These are phyloP conservation scores for Lottia gigantea DNA, from an alignment of 2,888 invertebrate species.

Conservation along the genomic window DNA sequence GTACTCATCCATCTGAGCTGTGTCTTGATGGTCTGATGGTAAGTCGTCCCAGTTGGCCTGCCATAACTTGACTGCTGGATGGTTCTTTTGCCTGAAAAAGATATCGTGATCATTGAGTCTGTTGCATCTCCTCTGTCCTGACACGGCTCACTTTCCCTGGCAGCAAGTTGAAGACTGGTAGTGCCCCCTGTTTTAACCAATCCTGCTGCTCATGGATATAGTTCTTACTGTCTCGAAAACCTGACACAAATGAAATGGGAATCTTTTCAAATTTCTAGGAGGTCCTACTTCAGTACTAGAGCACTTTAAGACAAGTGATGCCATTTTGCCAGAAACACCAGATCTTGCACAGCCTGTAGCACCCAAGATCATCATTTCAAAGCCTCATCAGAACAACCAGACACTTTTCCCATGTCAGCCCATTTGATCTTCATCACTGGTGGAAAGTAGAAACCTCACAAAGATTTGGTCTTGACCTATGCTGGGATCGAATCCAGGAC, in stretches of 20 bases:
- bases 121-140: neutral
- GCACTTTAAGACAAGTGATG: too few species aligned
- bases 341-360: too few species aligned
- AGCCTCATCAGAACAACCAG: too few species aligned
- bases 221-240: slow-evolving; percentile 70
- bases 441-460: too few species aligned
- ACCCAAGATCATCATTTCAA: too few species aligned
- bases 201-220: slow-evolving; percentile 89
- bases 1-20: neutral
- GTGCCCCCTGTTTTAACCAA: slow-evolving; percentile 85
- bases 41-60: slow-evolving; percentile 24
- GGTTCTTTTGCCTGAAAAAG: slow-evolving; percentile 42
- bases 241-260: slow-evolving; percentile 37
- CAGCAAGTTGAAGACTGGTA: slow-evolving; percentile 71
- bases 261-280: too few species aligned
- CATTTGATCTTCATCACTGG: too few species aligned
- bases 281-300: too few species aligned
- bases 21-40: neutral
- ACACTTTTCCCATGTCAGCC: too few species aligned
- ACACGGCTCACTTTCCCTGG: slow-evolving; percentile 33
- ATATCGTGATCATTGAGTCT: neutral
- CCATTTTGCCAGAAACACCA: too few species aligned
- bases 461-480: too few species aligned
- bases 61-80: slow-evolving; percentile 47
- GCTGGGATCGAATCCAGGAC: too few species aligned